These are phyloP conservation scores for Anableps anableps DNA, from an alignment of 2,797 vertebrate species.

Conservation along the genomic window DNA sequence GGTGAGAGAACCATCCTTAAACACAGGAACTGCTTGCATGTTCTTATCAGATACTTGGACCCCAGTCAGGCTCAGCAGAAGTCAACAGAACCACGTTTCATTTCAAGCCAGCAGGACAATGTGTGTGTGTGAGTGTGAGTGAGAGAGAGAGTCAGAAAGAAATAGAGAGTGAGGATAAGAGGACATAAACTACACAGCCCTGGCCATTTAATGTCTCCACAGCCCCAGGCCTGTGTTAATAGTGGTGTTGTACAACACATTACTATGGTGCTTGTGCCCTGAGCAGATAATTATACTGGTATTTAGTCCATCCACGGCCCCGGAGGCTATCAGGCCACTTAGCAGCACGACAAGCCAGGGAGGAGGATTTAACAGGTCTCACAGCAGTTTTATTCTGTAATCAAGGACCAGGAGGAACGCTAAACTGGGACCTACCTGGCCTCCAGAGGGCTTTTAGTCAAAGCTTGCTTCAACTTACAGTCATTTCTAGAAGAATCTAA, in stretches of 20 bases:
- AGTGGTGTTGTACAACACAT: slow-evolving; percentile 91
- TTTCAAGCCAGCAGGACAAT: slow-evolving; percentile 27
- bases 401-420: slow-evolving; percentile 1
- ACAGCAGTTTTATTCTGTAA: slow-evolving; percentile 27
- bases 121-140: slow-evolving; percentile 1
- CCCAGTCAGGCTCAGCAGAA: neutral
- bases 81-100: slow-evolving; percentile 2
- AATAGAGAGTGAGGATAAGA: slow-evolving; percentile 55
- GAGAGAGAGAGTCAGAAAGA: slow-evolving; percentile 29
- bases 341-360: slow-evolving; percentile 76
- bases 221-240: slow-evolving; percentile 89
- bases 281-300: slow-evolving; percentile 88
- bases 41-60: neutral
- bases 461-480: neutral
- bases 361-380: slow-evolving; percentile 68
- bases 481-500: no score
- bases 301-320: slow-evolving; percentile 90
- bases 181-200: slow-evolving; percentile 78
- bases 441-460: neutral
- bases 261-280: slow-evolving; percentile 79
- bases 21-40: neutral
- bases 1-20: neutral
- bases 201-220: slow-evolving; percentile 82
- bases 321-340: slow-evolving; percentile 83
- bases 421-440: neutral